These are phyloP conservation scores for Anguilla pacifica DNA, from an alignment of 2,797 vertebrate genomes.

Conservation along the genomic window DNA sequence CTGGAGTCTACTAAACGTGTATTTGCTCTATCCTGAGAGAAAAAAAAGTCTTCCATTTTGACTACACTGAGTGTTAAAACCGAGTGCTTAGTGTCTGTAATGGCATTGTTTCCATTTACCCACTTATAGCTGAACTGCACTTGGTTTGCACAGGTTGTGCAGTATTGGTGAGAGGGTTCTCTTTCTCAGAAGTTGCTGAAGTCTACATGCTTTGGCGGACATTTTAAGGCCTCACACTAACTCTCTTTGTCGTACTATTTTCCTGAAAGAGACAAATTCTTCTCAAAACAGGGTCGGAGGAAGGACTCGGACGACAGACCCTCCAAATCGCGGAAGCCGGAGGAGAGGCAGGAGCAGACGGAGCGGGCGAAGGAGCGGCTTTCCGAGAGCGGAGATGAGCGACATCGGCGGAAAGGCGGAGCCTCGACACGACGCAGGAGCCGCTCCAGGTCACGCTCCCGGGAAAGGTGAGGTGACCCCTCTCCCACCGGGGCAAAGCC, in stretches of 20 bases:
- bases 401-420: conserved; percentile 87
- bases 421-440: conserved; percentile 85
- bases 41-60: background rate
- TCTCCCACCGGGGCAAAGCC: background rate
- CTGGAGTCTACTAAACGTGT: background rate
- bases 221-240: conserved; percentile 86
- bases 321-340: conserved; percentile 87
- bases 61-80: background rate
- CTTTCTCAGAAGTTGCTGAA: background rate
- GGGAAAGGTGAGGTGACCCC: conserved; percentile 79
- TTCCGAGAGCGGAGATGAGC: conserved; percentile 91
- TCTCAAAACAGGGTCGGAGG: conserved; percentile 99
- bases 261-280: conserved; percentile 99
- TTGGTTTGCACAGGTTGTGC: background rate
- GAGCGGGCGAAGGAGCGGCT: conserved; percentile 89
- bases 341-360: conserved; percentile 84
- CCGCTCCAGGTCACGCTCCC: conserved; percentile 88
- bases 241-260: conserved; percentile 99
- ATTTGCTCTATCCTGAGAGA: background rate
- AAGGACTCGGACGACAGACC: conserved; percentile 86
- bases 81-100: background rate
- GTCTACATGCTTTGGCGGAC: conserved; percentile 7
- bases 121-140: background rate
- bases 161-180: background rate
- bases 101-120: background rate